Percentiles rank a stretch among this genome's conserved stretches.
Conservation (phyloP, 2,797 vertebrate genomes). For the Carcharodon carcharias region DNA sequence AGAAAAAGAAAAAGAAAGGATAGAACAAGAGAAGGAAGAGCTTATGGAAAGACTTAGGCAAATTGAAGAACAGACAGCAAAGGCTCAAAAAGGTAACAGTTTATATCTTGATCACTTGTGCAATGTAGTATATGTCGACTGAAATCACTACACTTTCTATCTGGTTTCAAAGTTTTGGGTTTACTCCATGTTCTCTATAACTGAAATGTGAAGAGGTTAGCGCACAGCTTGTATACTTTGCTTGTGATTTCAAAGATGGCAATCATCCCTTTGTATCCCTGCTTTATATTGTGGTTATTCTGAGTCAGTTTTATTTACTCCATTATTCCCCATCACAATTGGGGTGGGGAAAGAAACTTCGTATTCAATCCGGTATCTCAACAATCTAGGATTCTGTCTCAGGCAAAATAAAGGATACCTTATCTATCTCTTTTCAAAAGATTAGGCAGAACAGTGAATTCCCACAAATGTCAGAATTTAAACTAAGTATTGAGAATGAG, state of each 20-base stretch:
- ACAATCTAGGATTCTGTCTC: background rate
- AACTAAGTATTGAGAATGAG: background rate
- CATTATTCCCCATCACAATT: background rate
- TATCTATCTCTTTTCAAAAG: background rate
- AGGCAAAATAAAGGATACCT: background rate
- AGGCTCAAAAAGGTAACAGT: conserved; percentile 82
- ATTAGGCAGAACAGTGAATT: background rate
- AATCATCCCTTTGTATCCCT: background rate
- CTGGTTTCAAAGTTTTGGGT: background rate
- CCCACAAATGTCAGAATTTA: background rate
- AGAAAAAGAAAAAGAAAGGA: conserved; percentile 93
- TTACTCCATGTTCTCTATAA: background rate
- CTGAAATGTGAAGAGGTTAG: background rate
- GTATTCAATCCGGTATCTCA: background rate
- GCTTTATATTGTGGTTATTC: background rate
- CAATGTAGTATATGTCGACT: no score
- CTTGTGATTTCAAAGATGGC: background rate
- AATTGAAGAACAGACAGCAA: conserved; percentile 91
- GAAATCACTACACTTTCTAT: background rate
- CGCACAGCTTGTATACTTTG: background rate
- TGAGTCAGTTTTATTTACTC: background rate
- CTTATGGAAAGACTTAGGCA: conserved; percentile 81
- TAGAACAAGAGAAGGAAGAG: conserved; percentile 93
- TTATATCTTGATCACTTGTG: background rate
- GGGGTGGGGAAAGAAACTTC: background rate